Conservation (phyloP, 2,113 vertebrate genomes). For the Asarcornis scutulata region DNA sequence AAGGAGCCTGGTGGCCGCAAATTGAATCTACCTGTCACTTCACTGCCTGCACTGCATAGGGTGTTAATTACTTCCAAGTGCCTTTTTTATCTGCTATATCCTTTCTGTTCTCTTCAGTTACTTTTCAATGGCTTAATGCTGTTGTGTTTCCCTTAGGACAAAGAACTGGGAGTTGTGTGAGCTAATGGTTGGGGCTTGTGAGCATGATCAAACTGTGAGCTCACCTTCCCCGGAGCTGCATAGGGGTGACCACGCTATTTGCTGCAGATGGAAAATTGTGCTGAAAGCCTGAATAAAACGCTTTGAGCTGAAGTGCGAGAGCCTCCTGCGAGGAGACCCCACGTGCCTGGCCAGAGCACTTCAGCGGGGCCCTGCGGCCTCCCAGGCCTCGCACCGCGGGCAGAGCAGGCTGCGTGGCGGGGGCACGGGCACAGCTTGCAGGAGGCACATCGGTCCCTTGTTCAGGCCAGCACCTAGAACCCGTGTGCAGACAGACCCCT, state of each 20-base stretch:
- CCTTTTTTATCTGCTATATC: fast-evolving
- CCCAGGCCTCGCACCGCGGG: fast-evolving
- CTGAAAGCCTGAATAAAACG: fast-evolving
- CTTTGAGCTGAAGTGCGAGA: fast-evolving
- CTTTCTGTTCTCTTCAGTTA: neutral
- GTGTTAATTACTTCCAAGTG: neutral
- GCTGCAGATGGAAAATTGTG: no score
- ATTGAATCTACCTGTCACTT: neutral
- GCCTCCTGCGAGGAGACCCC: no score
- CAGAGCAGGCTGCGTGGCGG: neutral
- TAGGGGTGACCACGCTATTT: neutral
- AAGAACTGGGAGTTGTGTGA: neutral
- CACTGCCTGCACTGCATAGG: fast-evolving
- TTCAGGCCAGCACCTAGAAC: neutral
- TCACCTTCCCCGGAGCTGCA: fast-evolving
- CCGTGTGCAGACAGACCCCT: neutral
- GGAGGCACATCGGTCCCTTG: fast-evolving
- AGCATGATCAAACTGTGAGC: neutral
- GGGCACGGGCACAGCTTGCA: fast-evolving
- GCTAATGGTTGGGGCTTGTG: neutral
- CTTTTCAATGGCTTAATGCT: fast-evolving
- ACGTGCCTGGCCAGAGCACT: fast-evolving
- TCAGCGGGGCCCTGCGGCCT: fast-evolving
- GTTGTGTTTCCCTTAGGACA: neutral
- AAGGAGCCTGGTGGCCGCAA: neutral